phyloP scores from a whole-genome alignment of 1,140 invertebrate genomes.

The Formica exsecta region DNA sequence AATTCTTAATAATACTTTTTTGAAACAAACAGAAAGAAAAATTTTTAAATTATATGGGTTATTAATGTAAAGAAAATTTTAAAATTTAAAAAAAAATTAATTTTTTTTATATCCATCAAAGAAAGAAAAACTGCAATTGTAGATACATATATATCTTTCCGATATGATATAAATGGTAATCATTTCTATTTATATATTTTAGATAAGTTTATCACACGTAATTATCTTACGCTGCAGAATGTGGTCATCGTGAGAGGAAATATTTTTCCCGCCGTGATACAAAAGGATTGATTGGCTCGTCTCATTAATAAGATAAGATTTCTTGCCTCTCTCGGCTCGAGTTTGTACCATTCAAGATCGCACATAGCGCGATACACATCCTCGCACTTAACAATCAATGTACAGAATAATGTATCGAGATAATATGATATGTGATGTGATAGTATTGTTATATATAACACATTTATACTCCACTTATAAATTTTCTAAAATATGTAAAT shows the following conservation, averaged over 20 bases:
- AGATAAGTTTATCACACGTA: background rate
- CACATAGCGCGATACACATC: constrained; percentile 31
- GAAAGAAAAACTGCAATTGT: background rate
- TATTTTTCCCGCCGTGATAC: constrained; percentile 47
- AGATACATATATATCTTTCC: background rate
- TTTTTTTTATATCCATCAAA: background rate
- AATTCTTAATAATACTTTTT: background rate
- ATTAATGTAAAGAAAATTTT: background rate
- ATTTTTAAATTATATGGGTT: background rate
- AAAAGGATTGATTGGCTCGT: constrained; percentile 2
- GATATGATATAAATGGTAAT: background rate
- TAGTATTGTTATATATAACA: background rate
- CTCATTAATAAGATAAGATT: constrained; percentile 20
- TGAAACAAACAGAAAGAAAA: background rate
- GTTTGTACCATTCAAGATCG: constrained; percentile 46
- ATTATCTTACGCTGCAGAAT: constrained; percentile 38
- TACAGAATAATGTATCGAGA: background rate
- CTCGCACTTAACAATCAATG: constrained; percentile 13
- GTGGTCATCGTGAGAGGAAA: constrained; percentile 46
- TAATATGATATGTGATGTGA: background rate
- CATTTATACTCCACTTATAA: background rate
- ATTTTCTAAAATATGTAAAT: background rate
- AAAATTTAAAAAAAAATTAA: background rate
- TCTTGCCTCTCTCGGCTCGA: constrained; percentile 6
- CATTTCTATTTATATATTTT: constrained; percentile 4